Percentiles rank a stretch among this genome's conserved stretches.
Conservation (phyloP, 1,140 invertebrate genomes). For the Brachionus manjavacas region DNA sequence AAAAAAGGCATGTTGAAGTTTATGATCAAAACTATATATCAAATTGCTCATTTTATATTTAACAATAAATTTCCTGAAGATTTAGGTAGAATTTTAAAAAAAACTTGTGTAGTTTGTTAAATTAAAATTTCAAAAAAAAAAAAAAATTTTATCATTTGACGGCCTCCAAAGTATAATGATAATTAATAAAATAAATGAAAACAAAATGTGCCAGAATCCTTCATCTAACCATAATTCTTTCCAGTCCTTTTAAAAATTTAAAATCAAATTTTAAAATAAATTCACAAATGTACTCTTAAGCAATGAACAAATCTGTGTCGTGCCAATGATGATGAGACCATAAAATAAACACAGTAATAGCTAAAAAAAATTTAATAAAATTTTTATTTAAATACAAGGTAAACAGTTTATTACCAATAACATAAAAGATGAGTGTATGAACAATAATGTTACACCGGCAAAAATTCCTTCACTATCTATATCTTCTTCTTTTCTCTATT, state of each 20-base stretch:
- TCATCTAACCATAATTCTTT: conserved; percentile 78
- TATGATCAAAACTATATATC: no score
- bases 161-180: conserved; percentile 92
- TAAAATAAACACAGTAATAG: conserved; percentile 82
- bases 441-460: conserved; percentile 68
- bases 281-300: conserved; percentile 64
- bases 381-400: not conserved
- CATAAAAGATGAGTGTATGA: conserved; percentile 77
- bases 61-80: no score
- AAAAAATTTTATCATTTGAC: no score
- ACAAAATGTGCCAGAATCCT: conserved; percentile 86
- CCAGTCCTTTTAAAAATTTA: conserved; percentile 67
- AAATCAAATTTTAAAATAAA: conserved; percentile 44
- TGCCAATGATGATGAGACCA: conserved; percentile 83
- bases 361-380: conserved; percentile 50
- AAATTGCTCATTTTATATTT: no score
- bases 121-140: no score
- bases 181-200: conserved; percentile 76
- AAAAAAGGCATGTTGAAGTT: no score
- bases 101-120: no score
- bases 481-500: conserved; percentile 65
- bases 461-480: conserved; percentile 66
- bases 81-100: no score
- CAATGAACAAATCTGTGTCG: conserved; percentile 68
- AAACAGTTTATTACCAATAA: conserved; percentile 62